A percentile compares a stretch with the other conserved stretches of the same genome.
Evolutionary conservation across 2,113 vertebrate species (phyloP).

Genomic region (Notothenia coriiceps): DNA sequence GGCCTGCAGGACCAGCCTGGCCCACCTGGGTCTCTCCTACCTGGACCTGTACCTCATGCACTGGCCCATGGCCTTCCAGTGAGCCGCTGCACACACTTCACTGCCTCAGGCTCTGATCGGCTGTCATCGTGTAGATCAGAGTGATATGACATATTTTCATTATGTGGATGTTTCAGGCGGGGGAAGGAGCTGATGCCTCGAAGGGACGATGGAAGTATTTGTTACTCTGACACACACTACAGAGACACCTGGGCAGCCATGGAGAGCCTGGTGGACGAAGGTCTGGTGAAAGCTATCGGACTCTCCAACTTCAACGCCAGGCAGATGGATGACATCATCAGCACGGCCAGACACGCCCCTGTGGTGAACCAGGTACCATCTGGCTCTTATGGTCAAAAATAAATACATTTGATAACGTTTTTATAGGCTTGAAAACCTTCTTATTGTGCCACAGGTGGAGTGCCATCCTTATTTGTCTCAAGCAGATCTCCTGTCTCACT

Average conservation of each 20-base stretch:
- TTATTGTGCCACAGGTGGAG: constrained; percentile 74
- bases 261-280: constrained; percentile 81
- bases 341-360: constrained; percentile 75
- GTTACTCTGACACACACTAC: constrained; percentile 83
- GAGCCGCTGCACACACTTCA: constrained; percentile 37
- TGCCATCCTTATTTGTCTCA: constrained; percentile 84
- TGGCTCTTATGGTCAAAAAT: no score
- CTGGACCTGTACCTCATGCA: constrained; percentile 86
- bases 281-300: constrained; percentile 81
- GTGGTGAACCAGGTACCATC: constrained; percentile 81
- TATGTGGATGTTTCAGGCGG: constrained; percentile 61
- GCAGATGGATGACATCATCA: constrained; percentile 80
- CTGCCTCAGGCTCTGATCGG: neutral
- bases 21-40: constrained; percentile 78
- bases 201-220: constrained; percentile 78
- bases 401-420: neutral
- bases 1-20: constrained; percentile 78
- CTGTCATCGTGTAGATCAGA: neutral
- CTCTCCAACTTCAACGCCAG: constrained; percentile 84
- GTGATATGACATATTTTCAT: neutral
- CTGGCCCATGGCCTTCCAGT: constrained; percentile 86
- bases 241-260: constrained; percentile 83
- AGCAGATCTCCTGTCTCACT: constrained; percentile 77
- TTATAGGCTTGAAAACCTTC: neutral
- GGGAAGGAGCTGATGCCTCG: constrained; percentile 80